A percentile compares a stretch with the other conserved stretches of the same genome.
Conservation (phyloP, 1,140 invertebrate species). For the Ceratina australensis region DNA sequence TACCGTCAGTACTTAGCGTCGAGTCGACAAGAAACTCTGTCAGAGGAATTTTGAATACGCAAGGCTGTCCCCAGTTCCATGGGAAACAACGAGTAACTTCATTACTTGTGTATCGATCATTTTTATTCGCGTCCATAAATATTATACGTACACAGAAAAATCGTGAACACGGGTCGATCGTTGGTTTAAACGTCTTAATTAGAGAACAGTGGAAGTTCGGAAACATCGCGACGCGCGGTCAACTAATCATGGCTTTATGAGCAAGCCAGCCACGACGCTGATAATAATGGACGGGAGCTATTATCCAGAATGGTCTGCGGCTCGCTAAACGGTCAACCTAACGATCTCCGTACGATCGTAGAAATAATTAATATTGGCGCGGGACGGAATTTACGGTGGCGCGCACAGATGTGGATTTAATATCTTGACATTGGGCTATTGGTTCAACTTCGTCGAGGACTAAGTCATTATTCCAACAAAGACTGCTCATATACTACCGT, state of each 20-base stretch:
- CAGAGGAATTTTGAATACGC: background rate
- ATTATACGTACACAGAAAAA: too few relatives aligned
- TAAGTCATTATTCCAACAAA: background rate
- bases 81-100: too few relatives aligned
- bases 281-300: slow-evolving; percentile 53
- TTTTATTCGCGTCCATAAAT: too few relatives aligned
- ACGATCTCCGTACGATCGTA: slow-evolving; percentile 19
- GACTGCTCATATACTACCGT: background rate
- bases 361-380: slow-evolving; percentile 29
- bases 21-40: slow-evolving; percentile 7
- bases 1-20: background rate
- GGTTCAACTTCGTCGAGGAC: background rate
- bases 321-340: slow-evolving; percentile 41
- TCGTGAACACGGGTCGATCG: too few relatives aligned
- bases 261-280: slow-evolving; percentile 37
- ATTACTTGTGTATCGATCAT: too few relatives aligned
- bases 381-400: slow-evolving; percentile 14
- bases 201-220: background rate
- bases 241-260: slow-evolving; percentile 54
- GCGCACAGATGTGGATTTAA: slow-evolving; percentile 17
- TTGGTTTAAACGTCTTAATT: too few relatives aligned
- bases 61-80: background rate
- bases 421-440: background rate
- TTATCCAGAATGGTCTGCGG: slow-evolving; percentile 56
- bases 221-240: slow-evolving; percentile 10